Evolutionary conservation across 2,888 invertebrate species (phyloP).

Genomic region (Antitype chi): DNA sequence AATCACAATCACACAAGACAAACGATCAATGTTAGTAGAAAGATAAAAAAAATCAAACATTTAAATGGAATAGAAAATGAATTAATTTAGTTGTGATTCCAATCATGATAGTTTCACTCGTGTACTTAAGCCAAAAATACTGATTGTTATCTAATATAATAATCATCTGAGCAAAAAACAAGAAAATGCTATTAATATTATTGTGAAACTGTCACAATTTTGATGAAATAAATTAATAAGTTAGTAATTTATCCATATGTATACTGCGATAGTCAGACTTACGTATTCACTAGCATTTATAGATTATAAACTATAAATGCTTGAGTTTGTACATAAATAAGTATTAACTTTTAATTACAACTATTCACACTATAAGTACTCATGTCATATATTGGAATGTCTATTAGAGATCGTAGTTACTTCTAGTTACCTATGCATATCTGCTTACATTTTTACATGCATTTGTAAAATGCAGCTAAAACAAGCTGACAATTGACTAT

Average conservation of each 20-base stretch:
- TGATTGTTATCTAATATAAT: constrained; percentile 35
- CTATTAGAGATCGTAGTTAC: constrained; percentile 67
- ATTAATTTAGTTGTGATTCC: constrained; percentile 66
- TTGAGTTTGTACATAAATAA: constrained; percentile 79
- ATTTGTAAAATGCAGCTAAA: constrained; percentile 62
- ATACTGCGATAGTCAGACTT: constrained; percentile 83
- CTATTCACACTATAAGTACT: constrained; percentile 69
- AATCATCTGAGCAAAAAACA: constrained; percentile 40
- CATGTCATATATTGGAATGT: constrained; percentile 71
- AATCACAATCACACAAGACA: constrained; percentile 78
- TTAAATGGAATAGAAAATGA: constrained; percentile 62
- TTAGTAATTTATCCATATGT: constrained; percentile 69
- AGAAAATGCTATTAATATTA: constrained; percentile 32
- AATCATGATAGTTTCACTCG: constrained; percentile 71
- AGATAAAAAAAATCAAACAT: constrained; percentile 73
- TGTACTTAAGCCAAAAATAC: constrained; percentile 50
- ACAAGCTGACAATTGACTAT: constrained; percentile 61
- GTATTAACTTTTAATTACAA: constrained; percentile 63
- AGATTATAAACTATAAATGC: constrained; percentile 75
- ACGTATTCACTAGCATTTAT: constrained; percentile 63
- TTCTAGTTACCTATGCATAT: constrained; percentile 54
- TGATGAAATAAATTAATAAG: constrained; percentile 70
- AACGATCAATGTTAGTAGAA: constrained; percentile 80
- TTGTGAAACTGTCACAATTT: constrained; percentile 72
- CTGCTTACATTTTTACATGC: constrained; percentile 61